Conservation (phyloP, 2,113 vertebrate species). For the Paralichthys olivaceus region DNA sequence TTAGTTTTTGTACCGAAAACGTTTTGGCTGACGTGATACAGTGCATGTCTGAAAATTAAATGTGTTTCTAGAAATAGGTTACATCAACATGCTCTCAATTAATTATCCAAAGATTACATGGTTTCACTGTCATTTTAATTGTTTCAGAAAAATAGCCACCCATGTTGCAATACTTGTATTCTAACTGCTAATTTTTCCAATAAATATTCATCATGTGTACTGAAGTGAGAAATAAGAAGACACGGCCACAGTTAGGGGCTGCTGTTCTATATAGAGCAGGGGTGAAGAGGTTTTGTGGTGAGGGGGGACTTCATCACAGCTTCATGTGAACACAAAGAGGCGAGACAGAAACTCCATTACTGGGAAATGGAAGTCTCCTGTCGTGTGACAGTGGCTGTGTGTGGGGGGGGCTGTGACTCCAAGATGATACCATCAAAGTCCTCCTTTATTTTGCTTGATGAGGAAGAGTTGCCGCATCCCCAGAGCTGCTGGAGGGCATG, state of each 20-base stretch:
- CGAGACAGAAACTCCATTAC: slow-evolving; percentile 80
- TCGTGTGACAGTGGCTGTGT: slow-evolving; percentile 69
- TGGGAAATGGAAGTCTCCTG: slow-evolving; percentile 74
- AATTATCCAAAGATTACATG: background rate
- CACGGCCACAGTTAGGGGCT: slow-evolving; percentile 20
- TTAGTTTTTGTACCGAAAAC: background rate
- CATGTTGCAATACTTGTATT: background rate
- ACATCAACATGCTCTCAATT: slow-evolving; percentile 10
- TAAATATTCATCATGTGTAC: slow-evolving; percentile 61
- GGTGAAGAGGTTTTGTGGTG: slow-evolving; percentile 4
- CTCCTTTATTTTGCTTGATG: slow-evolving; percentile 81
- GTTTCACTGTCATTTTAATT: background rate
- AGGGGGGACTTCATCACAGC: slow-evolving; percentile 64
- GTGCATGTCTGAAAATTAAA: no score
- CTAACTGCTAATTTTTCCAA: slow-evolving; percentile 12
- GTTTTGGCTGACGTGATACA: background rate
- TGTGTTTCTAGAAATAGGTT: background rate
- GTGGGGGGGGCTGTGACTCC: slow-evolving; percentile 45
- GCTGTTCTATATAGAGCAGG: slow-evolving; percentile 24
- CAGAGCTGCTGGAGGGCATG: slow-evolving; percentile 56
- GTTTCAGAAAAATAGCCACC: background rate
- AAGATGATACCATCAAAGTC: slow-evolving; percentile 80
- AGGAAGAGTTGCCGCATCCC: slow-evolving; percentile 71
- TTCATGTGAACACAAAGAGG: slow-evolving; percentile 72
- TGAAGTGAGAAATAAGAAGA: slow-evolving; percentile 55